A percentile compares a stretch with the other conserved stretches of the same genome.
Conservation (phyloP, 2,113 vertebrate species). For the Aspidoscelis tigris region DNA sequence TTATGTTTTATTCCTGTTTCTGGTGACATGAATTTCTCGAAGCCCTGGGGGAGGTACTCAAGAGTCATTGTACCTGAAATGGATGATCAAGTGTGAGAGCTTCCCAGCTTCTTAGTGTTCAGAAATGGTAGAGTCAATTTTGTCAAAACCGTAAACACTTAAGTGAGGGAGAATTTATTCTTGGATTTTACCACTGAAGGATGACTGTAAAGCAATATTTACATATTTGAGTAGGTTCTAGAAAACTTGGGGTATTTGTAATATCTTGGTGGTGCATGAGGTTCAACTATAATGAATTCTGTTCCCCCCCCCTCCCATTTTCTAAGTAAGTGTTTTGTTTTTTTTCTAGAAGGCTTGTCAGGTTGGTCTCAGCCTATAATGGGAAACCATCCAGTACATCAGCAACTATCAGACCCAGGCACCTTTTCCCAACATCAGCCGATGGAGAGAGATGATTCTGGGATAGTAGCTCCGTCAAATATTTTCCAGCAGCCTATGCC, state of each 20-base stretch:
- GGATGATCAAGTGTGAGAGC: too few species aligned
- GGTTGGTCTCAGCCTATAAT: slow-evolving; percentile 98
- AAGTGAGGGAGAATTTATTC: not conserved
- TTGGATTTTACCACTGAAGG: not conserved
- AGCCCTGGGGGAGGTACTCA: too few species aligned
- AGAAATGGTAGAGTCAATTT: not conserved
- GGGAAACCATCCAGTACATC: slow-evolving; percentile 93
- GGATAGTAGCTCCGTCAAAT: slow-evolving; percentile 95
- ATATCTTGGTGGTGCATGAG: not conserved
- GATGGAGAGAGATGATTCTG: slow-evolving; percentile 97
- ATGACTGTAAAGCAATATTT: not conserved
- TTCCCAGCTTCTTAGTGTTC: not conserved
- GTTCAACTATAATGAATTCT: not conserved
- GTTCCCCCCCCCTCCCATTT: not conserved
- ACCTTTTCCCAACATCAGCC: slow-evolving; percentile 97
- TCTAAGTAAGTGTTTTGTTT: slow-evolving; percentile 38
- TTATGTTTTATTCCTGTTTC: too few species aligned
- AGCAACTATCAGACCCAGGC: slow-evolving; percentile 91
- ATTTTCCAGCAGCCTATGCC: slow-evolving; percentile 96
- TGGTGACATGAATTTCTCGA: too few species aligned
- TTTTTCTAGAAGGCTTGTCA: slow-evolving; percentile 90
- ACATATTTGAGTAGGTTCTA: not conserved
- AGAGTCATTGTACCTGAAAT: too few species aligned
- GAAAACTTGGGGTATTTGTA: not conserved
- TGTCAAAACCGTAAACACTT: not conserved